Evolutionary conservation across 2,888 invertebrate genomes (phyloP).

Genomic region (Sympetrum striolatum): DNA sequence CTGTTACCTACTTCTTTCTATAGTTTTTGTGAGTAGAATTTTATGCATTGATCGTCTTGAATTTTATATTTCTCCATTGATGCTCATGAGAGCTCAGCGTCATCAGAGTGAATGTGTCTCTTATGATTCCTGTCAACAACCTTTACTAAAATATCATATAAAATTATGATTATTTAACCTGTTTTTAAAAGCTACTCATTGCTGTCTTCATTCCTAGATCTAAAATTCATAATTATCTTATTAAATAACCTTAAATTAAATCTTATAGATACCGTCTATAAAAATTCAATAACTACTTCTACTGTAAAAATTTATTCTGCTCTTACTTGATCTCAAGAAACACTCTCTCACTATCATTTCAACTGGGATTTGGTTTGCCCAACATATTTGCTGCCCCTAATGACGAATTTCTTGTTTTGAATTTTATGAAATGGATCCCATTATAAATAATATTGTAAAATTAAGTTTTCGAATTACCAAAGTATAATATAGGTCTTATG

Average conservation of each 20-base stretch:
- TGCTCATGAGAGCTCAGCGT: neutral
- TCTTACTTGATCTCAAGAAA: too few relatives aligned
- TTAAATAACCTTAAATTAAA: neutral
- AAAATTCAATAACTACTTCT: neutral
- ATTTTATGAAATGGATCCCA: too few relatives aligned
- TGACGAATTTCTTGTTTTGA: too few relatives aligned
- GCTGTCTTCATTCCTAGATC: neutral
- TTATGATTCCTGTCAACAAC: neutral
- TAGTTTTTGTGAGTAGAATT: neutral
- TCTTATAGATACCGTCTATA: neutral
- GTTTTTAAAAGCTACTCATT: neutral
- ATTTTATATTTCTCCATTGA: neutral
- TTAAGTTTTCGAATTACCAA: too few relatives aligned
- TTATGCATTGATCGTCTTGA: constrained; percentile 27
- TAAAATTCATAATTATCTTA: neutral
- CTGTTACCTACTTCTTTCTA: neutral
- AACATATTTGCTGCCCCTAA: too few relatives aligned
- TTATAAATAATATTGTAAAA: too few relatives aligned
- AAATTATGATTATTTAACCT: neutral
- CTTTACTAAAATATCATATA: neutral
- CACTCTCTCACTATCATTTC: too few relatives aligned
- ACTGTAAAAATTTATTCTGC: too few relatives aligned
- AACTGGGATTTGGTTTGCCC: too few relatives aligned
- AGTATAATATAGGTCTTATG: too few relatives aligned
- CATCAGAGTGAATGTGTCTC: neutral